Percentiles rank a stretch among this genome's conserved stretches.
Evolutionary conservation across 2,888 invertebrate genomes (phyloP).

Genomic region (Mythimna pallens): DNA sequence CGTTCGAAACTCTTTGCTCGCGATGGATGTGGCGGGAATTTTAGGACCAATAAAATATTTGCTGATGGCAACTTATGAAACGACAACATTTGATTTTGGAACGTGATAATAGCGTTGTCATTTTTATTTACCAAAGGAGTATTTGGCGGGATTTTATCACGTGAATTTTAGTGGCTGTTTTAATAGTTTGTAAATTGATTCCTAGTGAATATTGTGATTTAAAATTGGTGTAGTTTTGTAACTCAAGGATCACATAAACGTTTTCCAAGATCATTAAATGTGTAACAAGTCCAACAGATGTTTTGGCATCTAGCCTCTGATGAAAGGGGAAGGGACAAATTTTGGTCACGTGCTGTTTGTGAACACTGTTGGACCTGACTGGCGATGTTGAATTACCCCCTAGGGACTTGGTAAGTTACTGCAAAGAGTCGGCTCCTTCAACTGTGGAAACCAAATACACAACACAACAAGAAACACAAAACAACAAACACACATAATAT

Average conservation of each 20-base stretch:
- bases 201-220: too few relatives aligned
- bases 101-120: constrained; percentile 10
- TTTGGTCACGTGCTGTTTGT: constrained; percentile 20
- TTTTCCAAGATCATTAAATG: neutral
- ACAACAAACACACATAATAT: too few relatives aligned
- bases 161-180: too few relatives aligned
- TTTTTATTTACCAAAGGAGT: too few relatives aligned
- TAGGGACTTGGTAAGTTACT: neutral
- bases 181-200: too few relatives aligned
- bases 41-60: constrained; percentile 11
- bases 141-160: too few relatives aligned
- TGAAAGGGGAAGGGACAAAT: neutral
- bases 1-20: constrained; percentile 33
- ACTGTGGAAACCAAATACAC: neutral
- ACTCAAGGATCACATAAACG: too few relatives aligned
- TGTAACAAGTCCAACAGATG: neutral
- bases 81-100: constrained; percentile 31
- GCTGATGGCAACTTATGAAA: constrained; percentile 5
- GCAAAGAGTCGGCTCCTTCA: neutral
- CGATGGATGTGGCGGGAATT: constrained; percentile 14
- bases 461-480: too few relatives aligned
- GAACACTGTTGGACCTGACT: constrained; percentile 2
- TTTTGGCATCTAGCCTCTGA: neutral
- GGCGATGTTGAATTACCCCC: constrained; percentile 1
- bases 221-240: too few relatives aligned